A percentile compares a stretch with the other conserved stretches of the same genome.
These are phyloP conservation scores for Porites evermanni DNA, from an alignment of 92 coral and sea anemone genomes.

Conservation along the genomic window DNA sequence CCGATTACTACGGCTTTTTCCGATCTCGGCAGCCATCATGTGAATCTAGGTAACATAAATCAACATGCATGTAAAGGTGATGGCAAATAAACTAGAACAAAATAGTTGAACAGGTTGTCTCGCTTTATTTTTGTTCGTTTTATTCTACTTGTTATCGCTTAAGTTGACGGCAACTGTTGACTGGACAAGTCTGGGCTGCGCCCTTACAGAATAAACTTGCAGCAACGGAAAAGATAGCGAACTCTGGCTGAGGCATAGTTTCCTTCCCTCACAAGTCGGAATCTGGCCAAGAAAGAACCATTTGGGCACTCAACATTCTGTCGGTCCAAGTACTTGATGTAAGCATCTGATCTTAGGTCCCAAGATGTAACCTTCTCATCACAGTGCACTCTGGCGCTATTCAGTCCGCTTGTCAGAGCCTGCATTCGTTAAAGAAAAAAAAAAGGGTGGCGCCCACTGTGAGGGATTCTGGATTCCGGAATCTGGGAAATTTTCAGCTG, in stretches of 20 bases:
- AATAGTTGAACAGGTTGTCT: too few relatives aligned
- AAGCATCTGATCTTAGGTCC: not conserved
- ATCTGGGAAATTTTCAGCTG: too few relatives aligned
- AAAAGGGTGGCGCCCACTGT: not conserved
- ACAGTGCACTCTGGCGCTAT: not conserved
- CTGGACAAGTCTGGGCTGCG: too few relatives aligned
- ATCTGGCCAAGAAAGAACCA: conserved; percentile 13
- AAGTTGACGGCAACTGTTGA: too few relatives aligned
- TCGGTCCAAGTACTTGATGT: conserved; percentile 16
- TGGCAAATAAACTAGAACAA: too few relatives aligned
- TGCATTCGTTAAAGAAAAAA: not conserved
- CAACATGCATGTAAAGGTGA: too few relatives aligned
- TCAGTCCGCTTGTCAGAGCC: not conserved
- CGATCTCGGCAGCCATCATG: too few relatives aligned
- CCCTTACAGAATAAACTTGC: conserved; percentile 2
- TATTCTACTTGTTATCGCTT: too few relatives aligned
- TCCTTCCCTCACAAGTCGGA: conserved; percentile 3
- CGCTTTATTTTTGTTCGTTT: too few relatives aligned
- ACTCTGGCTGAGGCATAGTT: not conserved
- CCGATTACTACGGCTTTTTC: too few relatives aligned
- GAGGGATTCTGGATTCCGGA: too few relatives aligned
- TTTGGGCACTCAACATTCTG: conserved; percentile 14
- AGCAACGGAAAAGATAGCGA: conserved; percentile 5
- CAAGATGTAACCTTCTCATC: not conserved
- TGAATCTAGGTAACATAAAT: too few relatives aligned